Evolutionary conservation across 2,797 vertebrate genomes (phyloP), one percentile per base, ranked within the genome.

Genomic region (Arnoldichthys spilopterus): DNA sequence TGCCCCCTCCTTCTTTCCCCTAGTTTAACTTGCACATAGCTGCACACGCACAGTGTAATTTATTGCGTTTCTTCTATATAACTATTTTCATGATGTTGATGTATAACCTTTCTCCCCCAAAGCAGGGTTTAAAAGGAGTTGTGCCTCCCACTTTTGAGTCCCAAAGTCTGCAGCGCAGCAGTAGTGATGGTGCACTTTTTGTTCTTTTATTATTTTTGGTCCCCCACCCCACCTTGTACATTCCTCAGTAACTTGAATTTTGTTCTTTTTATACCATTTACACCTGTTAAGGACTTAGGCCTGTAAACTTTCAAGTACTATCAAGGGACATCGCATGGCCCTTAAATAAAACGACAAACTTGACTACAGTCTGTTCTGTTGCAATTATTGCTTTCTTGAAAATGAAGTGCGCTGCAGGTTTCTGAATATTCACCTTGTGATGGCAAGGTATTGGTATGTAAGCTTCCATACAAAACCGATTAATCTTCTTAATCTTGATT

Each of bases 241-340:
- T 93, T 92, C 92, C 90, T 91, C 74, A 37, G 87, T 89, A 87
- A 89, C 79, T 91, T 91, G 87, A 90, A 88, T 90, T 43, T 49
- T 40, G 84, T 77, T 73, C 71, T 82, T 96, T 98, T 98, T 99
- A 96, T 99, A 99, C 94, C 96, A 96, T 95, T 94, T 95, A 94
- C 96, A 95, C 94, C 90, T 85, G 85, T 92, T 94, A 95, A 93
- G 81, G 87, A 95, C 95, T 95, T 95, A 93, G 93, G 92, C 93
- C 92, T 91, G 88, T 92, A 91, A 94, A 94, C 92, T 96, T 91
- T 86, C 74, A 75, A 73, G 69, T 68, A 22, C 51, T 28, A 47
- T 70, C 30, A 49, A 71, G 51, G 84, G 82, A 26, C 59, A 51
- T 79, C 79, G 74, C 64, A 74, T 77, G 79, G 79, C 88, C 90